Base-by-base conservation (phyloP, 2,888 invertebrate species). In the Drosophila affinis region DNA sequence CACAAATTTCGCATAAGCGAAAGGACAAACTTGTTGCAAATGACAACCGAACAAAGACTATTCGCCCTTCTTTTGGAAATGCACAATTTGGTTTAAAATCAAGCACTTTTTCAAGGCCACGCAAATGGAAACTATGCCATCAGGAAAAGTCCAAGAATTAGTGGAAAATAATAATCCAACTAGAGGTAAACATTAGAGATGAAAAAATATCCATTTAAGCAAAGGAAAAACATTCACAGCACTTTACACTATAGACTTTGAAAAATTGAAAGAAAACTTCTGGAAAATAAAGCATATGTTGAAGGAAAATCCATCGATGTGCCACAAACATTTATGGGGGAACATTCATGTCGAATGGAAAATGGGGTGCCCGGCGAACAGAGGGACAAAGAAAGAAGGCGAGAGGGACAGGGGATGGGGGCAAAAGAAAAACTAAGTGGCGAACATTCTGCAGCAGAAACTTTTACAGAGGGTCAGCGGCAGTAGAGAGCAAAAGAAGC, bases 391-490 rank as follows among this genome's bases (percentile, higher is more conserved):
- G 39, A 4, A 14, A 14, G 14, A 14, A 12, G 4, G 3, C 1
- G 34, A 3, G 14, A 39, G 39, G 39, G 39, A 5, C 5, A 5
- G n/a, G 39, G 6, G 39, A 48, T 6, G 14, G 6, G 18, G 5
- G 21, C 48, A 24, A 24, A 21, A 12, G 12, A 7, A 48, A 48
- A 48, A 48, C 48, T 48, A 21, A 48, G 18, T 39, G 21, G 18
- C 10, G 48, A 21, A 48, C 48, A 48, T 48, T 48, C 48, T 48
- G 48, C 24, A 48, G 24, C 18, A 21, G 48, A 21, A 48, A 48
- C 21, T 18, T 48, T 48, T 21, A 3, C 39, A 39, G n/a, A 7
- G 39, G 39, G 39, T 39, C 39, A 39, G 39, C n/a, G 39, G n/a
- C 14, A n/a, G 39, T n/a, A n/a, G 39, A 39, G 39, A 14, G 7